A percentile compares a stretch with the other conserved stretches of the same genome.
These are phyloP conservation scores for Halocynthia aurantium DNA, from an alignment of 23 tunicate genomes.

Conservation along the genomic window DNA sequence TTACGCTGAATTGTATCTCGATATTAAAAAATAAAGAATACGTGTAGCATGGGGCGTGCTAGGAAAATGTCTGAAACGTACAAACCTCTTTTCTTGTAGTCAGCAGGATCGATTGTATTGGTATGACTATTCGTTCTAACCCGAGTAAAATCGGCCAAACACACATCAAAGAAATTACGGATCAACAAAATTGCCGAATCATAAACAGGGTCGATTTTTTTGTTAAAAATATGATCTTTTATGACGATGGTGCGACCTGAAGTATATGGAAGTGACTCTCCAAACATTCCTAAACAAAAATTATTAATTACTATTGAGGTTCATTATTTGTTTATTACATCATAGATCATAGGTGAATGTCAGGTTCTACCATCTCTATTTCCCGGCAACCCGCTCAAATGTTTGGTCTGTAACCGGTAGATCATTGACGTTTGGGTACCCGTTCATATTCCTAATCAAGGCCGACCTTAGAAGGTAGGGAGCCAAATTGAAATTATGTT, in stretches of 20 bases:
- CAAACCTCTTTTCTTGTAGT: background rate
- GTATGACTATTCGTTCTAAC: background rate
- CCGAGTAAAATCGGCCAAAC: conserved; percentile 33
- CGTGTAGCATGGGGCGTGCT: too few species aligned
- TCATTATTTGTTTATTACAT: too few species aligned
- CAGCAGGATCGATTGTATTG: background rate
- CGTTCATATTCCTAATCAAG: too few species aligned
- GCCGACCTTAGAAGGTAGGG: too few species aligned
- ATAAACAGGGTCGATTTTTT: background rate
- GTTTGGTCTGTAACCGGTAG: too few species aligned
- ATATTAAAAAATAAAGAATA: too few species aligned
- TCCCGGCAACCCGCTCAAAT: too few species aligned
- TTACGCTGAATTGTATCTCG: too few species aligned
- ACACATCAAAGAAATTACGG: conserved; percentile 54
- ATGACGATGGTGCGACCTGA: conserved; percentile 28
- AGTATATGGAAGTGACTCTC: conserved; percentile 7
- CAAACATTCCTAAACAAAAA: conserved; percentile 17
- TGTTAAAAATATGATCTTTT: conserved; percentile 32
- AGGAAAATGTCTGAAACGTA: background rate
- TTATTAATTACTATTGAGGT: background rate
- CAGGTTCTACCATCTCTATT: too few species aligned
- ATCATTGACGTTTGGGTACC: too few species aligned
- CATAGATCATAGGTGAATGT: too few species aligned
- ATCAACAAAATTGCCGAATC: conserved; percentile 32
- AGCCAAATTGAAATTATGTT: too few species aligned